A percentile compares a stretch with the other conserved stretches of the same genome.
phyloP scores from a whole-genome alignment of 2,113 vertebrate genomes.

The Cyanoderma ruficeps region DNA sequence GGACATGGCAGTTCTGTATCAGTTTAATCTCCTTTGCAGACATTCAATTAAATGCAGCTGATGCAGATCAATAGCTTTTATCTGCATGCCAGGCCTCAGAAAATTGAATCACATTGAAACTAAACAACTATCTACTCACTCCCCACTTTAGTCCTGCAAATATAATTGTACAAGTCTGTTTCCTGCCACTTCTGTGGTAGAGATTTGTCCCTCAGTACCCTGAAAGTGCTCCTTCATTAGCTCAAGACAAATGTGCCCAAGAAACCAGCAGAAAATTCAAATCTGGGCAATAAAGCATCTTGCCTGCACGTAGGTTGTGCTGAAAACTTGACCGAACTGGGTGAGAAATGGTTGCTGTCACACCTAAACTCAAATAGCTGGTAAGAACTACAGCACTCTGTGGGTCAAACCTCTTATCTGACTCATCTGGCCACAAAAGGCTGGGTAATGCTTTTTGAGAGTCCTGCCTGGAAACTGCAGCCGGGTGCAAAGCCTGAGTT shows the following conservation, averaged over 20 bases:
- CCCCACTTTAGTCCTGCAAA: background rate
- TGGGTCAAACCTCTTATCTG: background rate
- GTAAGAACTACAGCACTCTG: background rate
- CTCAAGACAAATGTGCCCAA: background rate
- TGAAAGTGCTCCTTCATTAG: background rate
- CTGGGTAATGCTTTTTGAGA: background rate
- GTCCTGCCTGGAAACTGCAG: background rate
- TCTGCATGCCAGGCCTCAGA: background rate
- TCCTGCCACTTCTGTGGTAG: background rate
- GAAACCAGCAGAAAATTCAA: background rate
- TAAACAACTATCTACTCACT: background rate
- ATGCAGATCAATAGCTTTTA: background rate
- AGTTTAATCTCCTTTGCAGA: background rate
- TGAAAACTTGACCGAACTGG: background rate
- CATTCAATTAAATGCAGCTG: background rate
- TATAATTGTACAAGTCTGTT: background rate
- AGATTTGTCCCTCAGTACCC: background rate
- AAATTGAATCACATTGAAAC: background rate
- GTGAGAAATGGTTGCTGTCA: background rate
- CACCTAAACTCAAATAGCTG: background rate
- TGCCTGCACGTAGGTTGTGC: background rate
- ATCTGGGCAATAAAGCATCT: background rate
- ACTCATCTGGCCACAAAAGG: background rate
- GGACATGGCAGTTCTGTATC: background rate
- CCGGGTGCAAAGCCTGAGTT: background rate